Percentiles rank a stretch among this genome's conserved stretches.
phyloP scores from a whole-genome alignment of 2,113 vertebrate genomes.

The Sigmodon hispidus region DNA sequence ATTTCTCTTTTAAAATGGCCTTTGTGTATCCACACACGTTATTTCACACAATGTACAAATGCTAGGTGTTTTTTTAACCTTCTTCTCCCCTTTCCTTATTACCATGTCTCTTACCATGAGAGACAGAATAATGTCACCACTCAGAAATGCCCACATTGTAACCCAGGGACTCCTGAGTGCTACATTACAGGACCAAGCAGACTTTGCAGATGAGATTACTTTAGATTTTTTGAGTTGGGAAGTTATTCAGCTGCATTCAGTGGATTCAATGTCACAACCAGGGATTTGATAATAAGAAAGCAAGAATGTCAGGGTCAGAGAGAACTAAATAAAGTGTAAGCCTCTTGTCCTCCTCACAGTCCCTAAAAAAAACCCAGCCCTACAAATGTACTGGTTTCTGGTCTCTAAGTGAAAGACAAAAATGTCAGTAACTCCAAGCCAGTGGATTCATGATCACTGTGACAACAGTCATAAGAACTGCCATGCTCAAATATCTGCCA shows the following conservation, averaged over 20 bases:
- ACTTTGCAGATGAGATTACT: not conserved
- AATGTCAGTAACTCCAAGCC: not conserved
- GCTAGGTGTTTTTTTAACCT: not conserved
- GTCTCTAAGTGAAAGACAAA: not conserved
- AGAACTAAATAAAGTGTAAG: not conserved
- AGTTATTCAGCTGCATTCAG: not conserved
- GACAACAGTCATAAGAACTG: not conserved
- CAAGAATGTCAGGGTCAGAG: not conserved
- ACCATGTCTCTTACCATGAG: not conserved
- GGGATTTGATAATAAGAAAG: not conserved
- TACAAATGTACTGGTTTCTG: not conserved
- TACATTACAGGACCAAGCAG: not conserved
- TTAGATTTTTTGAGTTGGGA: too few species aligned
- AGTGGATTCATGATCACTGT: not conserved
- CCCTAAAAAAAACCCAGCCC: not conserved
- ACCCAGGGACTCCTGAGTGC: not conserved
- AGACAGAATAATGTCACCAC: not conserved
- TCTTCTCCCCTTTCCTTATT: not conserved
- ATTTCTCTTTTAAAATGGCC: not conserved
- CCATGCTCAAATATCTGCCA: not conserved
- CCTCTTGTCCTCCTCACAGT: fast-evolving
- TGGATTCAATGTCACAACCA: fast-evolving
- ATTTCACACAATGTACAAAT: not conserved
- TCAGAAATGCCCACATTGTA: not conserved
- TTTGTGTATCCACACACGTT: not conserved